Conservation (phyloP, 2,888 invertebrate genomes). For the Philopedon plagiatum region DNA sequence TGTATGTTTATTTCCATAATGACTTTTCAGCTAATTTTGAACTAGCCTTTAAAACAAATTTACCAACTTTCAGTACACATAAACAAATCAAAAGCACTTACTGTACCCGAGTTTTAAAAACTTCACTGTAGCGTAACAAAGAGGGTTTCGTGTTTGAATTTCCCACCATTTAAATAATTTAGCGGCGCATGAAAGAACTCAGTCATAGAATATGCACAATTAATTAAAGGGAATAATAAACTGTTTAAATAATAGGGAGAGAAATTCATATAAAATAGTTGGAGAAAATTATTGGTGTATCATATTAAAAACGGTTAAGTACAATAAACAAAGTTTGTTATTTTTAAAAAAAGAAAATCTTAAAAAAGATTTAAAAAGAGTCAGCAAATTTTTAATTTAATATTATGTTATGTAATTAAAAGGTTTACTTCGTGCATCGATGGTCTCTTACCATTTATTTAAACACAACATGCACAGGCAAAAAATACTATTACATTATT, state of each 20-base stretch:
- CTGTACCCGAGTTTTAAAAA: slow-evolving; percentile 8
- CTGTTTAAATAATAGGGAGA: slow-evolving; percentile 27
- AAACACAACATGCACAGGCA: no score
- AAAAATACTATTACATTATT: no score
- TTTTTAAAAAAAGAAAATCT: neutral
- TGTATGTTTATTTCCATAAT: no score
- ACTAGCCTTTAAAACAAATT: neutral
- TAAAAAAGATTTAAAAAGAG: no score
- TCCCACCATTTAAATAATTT: slow-evolving; percentile 35
- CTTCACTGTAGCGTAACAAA: slow-evolving; percentile 16
- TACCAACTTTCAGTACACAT: slow-evolving; percentile 8
- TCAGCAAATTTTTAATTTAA: no score
- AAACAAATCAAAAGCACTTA: slow-evolving; percentile 18
- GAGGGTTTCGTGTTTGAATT: slow-evolving; percentile 14
- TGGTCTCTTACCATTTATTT: no score
- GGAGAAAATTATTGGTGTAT: neutral
- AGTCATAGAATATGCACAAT: slow-evolving; percentile 35
- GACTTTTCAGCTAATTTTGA: neutral
- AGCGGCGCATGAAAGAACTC: slow-evolving; percentile 27
- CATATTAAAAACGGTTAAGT: neutral
- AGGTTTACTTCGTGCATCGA: no score
- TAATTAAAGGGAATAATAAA: slow-evolving; percentile 34
- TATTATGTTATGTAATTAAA: no score
- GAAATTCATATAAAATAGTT: neutral
- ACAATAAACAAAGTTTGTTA: no score